A percentile compares a stretch with the other conserved stretches of the same genome.
These are phyloP conservation scores for Gymnogyps californianus DNA, from an alignment of 2,113 vertebrate species.

Conservation along the genomic window DNA sequence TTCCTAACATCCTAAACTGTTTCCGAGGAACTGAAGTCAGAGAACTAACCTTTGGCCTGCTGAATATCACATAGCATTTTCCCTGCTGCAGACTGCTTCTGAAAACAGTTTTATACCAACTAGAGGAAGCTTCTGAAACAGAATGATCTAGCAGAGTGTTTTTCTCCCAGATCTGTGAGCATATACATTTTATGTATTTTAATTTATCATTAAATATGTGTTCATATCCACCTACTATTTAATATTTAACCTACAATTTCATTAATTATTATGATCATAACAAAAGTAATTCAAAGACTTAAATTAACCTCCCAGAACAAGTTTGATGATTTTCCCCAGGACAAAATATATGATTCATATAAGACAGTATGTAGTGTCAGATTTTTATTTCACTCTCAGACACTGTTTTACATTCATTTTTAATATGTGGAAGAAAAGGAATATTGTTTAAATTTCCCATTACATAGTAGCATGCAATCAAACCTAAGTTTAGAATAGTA, in stretches of 20 bases:
- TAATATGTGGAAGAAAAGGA: not conserved
- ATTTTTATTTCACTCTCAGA: not conserved
- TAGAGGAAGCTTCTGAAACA: not conserved
- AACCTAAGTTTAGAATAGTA: not conserved
- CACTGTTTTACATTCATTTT: not conserved
- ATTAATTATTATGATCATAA: not conserved
- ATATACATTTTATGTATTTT: not conserved
- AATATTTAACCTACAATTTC: not conserved
- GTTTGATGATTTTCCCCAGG: not conserved
- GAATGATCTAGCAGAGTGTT: not conserved
- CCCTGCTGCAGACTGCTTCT: not conserved
- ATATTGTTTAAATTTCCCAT: not conserved
- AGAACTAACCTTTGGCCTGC: not conserved
- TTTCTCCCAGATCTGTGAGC: not conserved
- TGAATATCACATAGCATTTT: not conserved
- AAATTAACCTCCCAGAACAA: not conserved
- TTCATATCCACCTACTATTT: not conserved
- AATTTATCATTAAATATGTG: not conserved
- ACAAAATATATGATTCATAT: not conserved
- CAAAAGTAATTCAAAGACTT: not conserved
- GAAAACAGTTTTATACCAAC: not conserved
- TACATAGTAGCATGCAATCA: not conserved
- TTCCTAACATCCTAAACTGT: not conserved
- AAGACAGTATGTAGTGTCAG: not conserved
- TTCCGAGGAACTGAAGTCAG: not conserved